These are phyloP conservation scores for Chelonus insularis DNA, from an alignment of 1,140 invertebrate genomes.

Conservation along the genomic window DNA sequence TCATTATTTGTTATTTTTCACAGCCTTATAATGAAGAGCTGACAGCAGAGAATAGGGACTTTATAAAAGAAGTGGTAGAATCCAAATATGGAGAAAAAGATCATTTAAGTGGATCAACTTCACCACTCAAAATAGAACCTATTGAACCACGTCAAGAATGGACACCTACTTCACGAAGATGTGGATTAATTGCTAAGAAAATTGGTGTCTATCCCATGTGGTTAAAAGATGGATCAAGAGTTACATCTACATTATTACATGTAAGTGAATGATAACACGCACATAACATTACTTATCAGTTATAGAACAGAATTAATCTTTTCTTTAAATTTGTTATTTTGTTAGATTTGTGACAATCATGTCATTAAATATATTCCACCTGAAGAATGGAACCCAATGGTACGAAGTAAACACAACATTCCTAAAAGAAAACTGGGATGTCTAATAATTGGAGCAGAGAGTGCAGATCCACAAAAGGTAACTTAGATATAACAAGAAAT, in stretches of 20 bases:
- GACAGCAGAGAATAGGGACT: conserved; percentile 79
- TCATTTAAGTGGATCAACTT: conserved; percentile 45
- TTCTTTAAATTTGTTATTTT: conserved; percentile 32
- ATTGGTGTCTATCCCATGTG: conserved; percentile 93
- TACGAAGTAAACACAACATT: conserved; percentile 46
- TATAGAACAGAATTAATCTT: no score
- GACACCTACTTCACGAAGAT: conserved; percentile 67
- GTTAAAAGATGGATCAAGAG: conserved; percentile 81
- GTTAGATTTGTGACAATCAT: conserved; percentile 92
- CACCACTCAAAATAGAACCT: conserved; percentile 62
- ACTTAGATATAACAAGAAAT: conserved; percentile 20
- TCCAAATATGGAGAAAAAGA: conserved; percentile 64
- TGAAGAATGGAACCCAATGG: conserved; percentile 71
- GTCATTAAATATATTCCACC: conserved; percentile 90
- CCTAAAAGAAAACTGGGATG: conserved; percentile 67
- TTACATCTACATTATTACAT: conserved; percentile 83
- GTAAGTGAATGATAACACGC: no score
- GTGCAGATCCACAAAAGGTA: conserved; percentile 77
- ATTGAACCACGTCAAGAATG: conserved; percentile 66
- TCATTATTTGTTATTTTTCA: no score
- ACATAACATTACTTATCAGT: no score
- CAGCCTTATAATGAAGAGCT: conserved; percentile 72
- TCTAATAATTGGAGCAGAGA: conserved; percentile 87
- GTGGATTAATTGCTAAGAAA: conserved; percentile 89
- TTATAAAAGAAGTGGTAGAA: conserved; percentile 77